A percentile compares a stretch with the other conserved stretches of the same genome.
Evolutionary conservation across 2,888 invertebrate genomes (phyloP).

Genomic region (Schizotus pectinicornis): DNA sequence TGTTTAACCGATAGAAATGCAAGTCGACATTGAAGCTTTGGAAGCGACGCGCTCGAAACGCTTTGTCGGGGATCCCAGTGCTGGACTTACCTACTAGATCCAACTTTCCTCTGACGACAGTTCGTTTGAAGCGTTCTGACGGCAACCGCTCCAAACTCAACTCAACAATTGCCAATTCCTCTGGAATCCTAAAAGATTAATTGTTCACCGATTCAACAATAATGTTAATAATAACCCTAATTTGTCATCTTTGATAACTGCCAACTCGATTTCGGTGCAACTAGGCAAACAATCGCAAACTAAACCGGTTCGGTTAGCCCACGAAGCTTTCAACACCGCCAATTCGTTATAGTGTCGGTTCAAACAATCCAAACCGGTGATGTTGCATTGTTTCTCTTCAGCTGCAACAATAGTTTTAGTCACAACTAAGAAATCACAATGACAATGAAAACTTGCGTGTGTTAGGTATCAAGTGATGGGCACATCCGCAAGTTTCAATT

Average conservation of each 20-base stretch:
- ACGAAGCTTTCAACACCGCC: conserved; percentile 70
- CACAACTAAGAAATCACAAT: conserved; percentile 1
- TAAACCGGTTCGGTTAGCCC: conserved; percentile 69
- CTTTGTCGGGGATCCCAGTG: too few relatives aligned
- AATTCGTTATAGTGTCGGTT: conserved; percentile 66
- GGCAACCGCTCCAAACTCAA: conserved; percentile 71
- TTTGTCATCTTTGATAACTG: conserved; percentile 65
- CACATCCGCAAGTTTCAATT: conserved; percentile 67
- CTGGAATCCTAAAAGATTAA: conserved; percentile 44
- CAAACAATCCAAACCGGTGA: conserved; percentile 70
- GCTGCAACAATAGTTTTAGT: conserved; percentile 52
- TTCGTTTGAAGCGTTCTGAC: conserved; percentile 70
- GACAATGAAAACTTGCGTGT: conserved; percentile 57
- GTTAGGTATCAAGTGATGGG: conserved; percentile 73
- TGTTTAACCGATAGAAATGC: too few relatives aligned
- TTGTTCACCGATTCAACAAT: neutral
- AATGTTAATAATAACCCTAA: conserved; percentile 44
- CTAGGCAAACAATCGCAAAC: conserved; percentile 74
- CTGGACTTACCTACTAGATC: conserved; percentile 73
- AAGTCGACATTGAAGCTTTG: too few relatives aligned
- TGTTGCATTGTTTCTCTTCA: conserved; percentile 64
- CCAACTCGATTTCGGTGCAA: conserved; percentile 74
- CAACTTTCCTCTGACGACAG: conserved; percentile 67
- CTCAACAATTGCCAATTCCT: conserved; percentile 59
- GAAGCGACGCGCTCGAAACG: too few relatives aligned